Percentiles rank a stretch among this genome's conserved stretches.
Conservation (phyloP, 2,113 vertebrate species). For the Damaliscus lunatus region DNA sequence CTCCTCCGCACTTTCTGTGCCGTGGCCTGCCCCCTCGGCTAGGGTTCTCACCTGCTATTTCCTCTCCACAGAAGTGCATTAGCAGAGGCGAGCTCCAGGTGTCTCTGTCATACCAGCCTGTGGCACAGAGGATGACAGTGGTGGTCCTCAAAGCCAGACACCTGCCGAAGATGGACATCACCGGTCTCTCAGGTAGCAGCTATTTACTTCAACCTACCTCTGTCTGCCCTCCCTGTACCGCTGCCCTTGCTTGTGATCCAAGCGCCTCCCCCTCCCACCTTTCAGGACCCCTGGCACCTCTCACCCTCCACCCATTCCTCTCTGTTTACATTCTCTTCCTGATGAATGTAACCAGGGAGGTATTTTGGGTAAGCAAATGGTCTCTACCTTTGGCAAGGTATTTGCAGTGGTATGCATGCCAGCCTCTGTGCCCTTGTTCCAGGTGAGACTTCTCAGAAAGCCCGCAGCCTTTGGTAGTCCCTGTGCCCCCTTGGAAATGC, state of each 20-base stretch:
- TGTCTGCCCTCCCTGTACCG: rapidly evolving
- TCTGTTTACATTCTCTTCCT: not conserved
- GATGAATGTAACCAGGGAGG: not conserved
- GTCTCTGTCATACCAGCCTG: constrained; percentile 95
- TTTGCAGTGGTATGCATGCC: not conserved
- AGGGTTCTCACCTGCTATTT: not conserved
- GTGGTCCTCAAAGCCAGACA: constrained; percentile 97
- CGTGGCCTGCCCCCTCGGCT: rapidly evolving
- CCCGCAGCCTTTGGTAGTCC: not conserved
- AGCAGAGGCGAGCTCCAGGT: constrained; percentile 94
- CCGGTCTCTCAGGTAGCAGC: constrained; percentile 97
- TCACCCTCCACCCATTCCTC: not conserved
- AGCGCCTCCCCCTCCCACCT: rapidly evolving
- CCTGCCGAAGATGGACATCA: constrained; percentile 97
- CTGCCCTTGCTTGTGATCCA: not conserved
- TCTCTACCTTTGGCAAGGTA: not conserved
- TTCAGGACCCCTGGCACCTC: not conserved
- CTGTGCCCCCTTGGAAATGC: not conserved
- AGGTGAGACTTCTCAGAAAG: not conserved
- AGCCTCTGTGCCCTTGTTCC: not conserved
- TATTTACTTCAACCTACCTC: constrained; percentile 79
- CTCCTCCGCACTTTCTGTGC: not conserved
- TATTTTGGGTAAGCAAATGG: not conserved
- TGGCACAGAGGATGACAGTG: constrained; percentile 95
- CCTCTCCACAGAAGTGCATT: constrained; percentile 84